These are phyloP conservation scores for Lordiphosa clarofinis DNA, from an alignment of 1,140 invertebrate genomes.

Conservation along the genomic window DNA sequence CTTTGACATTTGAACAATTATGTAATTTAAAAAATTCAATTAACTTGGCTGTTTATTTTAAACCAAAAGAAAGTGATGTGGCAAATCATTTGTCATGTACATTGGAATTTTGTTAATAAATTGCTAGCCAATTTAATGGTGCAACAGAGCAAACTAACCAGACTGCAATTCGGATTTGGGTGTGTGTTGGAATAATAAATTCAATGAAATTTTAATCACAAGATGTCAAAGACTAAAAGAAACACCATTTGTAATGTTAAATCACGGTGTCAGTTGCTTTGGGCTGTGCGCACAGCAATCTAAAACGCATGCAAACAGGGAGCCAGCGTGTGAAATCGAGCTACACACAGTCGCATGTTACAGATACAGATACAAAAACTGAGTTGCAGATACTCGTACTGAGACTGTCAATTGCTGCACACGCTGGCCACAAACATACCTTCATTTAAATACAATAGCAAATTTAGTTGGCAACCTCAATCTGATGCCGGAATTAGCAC, in stretches of 20 bases:
- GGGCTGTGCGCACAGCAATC: slow-evolving; percentile 9
- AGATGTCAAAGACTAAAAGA: slow-evolving; percentile 27
- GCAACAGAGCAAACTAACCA: slow-evolving; percentile 15
- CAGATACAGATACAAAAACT: slow-evolving; percentile 26
- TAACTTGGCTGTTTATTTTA: slow-evolving; percentile 36
- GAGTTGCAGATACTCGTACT: slow-evolving; percentile 29
- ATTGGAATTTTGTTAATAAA: neutral
- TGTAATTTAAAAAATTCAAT: slow-evolving; percentile 54
- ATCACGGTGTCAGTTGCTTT: slow-evolving; percentile 34
- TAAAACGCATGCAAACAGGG: slow-evolving; percentile 16
- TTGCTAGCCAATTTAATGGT: slow-evolving; percentile 22
- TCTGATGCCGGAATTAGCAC: slow-evolving; percentile 41
- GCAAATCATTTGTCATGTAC: slow-evolving; percentile 9
- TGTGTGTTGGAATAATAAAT: slow-evolving; percentile 19
- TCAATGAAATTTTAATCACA: slow-evolving; percentile 24
- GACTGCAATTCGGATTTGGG: slow-evolving; percentile 1
- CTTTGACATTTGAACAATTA: slow-evolving; percentile 44
- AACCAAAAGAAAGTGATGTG: slow-evolving; percentile 46
- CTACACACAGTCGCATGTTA: slow-evolving; percentile 21
- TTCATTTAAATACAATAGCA: slow-evolving; percentile 64
- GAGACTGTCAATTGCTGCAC: slow-evolving; percentile 32
- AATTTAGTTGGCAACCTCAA: slow-evolving; percentile 21
- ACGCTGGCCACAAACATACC: slow-evolving; percentile 19
- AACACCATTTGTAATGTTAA: slow-evolving; percentile 7
- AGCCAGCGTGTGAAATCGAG: slow-evolving; percentile 38